Conservation (phyloP, 2,797 vertebrate genomes). For the Coranthus polyacanthus region DNA sequence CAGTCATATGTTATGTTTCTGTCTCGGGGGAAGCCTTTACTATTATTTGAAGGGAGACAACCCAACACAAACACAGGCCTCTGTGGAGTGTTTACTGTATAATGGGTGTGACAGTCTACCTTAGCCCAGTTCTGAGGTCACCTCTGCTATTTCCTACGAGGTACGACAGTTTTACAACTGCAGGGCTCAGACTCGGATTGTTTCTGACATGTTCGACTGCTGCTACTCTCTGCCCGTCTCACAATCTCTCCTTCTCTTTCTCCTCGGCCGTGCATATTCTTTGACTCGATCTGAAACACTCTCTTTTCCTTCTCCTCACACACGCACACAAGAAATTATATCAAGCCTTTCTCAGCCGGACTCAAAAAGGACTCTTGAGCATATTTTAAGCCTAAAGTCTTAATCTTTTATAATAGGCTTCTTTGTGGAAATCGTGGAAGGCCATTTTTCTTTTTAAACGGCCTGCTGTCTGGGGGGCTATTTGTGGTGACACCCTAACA, state of each 20-base stretch:
- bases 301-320: constrained; percentile 32
- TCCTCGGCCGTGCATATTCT: constrained; percentile 19
- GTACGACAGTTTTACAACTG: constrained; percentile 74
- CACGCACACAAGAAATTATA: constrained; percentile 46
- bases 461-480: constrained; percentile 18
- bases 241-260: constrained; percentile 20
- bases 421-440: constrained; percentile 61
- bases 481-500: constrained; percentile 49
- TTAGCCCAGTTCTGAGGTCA: constrained; percentile 70
- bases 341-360: constrained; percentile 49
- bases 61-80: constrained; percentile 73
- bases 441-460: constrained; percentile 53
- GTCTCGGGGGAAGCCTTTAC: constrained; percentile 57
- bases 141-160: constrained; percentile 71
- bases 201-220: constrained; percentile 68
- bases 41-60: constrained; percentile 69
- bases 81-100: constrained; percentile 73
- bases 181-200: constrained; percentile 57
- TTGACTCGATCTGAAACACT: constrained; percentile 41
- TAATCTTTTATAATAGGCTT: constrained; percentile 76
- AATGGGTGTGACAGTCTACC: constrained; percentile 77
- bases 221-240: constrained; percentile 57
- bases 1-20: constrained; percentile 67
- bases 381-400: constrained; percentile 68
- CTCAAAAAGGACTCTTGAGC: constrained; percentile 67